Evolutionary conservation across 2,113 vertebrate species (phyloP), one percentile per base, ranked within the genome.

Genomic region (Psilopsiagon aurifrons): DNA sequence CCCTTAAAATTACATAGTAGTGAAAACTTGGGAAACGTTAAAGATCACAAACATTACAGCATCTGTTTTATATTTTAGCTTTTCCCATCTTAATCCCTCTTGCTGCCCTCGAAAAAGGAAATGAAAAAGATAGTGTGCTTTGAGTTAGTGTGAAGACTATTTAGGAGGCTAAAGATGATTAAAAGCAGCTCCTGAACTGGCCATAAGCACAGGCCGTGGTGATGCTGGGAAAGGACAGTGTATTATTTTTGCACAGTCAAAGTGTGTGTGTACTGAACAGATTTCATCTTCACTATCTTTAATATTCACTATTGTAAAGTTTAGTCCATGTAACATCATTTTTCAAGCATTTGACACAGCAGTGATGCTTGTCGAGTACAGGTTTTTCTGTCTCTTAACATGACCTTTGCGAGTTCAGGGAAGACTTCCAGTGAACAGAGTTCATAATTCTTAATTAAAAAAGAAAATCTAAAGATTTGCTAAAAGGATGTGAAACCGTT

Each of bases 1-100:
- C 77, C 91, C 79, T 95, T 96, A 95, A 97, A 97, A 97, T 97
- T 96, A 95, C 80, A 96, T 92, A 76, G 87, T 92, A 96, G 85
- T 90, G 88, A 95, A 94, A 96, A 95, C 78, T 91, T 2, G 29
- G 80, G 77, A 76, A 90, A 89, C 80, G n/a, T 88, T 93, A 94
- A 92, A 92, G 82, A 95, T 96, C 82, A 52, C 69, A 88, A 82
- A 22, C 43, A 9, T 77, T 37, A 70, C 82, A 83, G 90, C 95
- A 94, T 97, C 94, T 96, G 96, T 14, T 95, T 96, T 90, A 4
- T 77, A 90, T 97, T 97, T 96, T 54, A 70, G 78, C 83, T 94
- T 2, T 74, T 94, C 43, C 67, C 2, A 7, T 81, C 64, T 94
- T 62, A 87, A 94, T 92, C 69, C 29, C 47, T 87, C 64, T 87